These are phyloP conservation scores for Isurus oxyrinchus DNA, from an alignment of 2,113 vertebrate species.

Conservation along the genomic window DNA sequence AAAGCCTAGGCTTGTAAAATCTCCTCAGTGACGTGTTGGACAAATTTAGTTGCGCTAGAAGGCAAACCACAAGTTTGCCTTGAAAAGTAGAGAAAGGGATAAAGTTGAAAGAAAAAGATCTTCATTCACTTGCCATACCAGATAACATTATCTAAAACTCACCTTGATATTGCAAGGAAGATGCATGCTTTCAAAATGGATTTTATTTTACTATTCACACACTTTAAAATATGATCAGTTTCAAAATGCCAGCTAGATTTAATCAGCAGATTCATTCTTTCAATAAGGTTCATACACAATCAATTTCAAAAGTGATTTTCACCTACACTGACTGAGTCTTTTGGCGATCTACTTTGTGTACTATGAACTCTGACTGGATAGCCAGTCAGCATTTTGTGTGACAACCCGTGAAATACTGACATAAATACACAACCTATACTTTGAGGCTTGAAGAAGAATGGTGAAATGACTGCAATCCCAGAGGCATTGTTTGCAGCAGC, in stretches of 20 bases:
- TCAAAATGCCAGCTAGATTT: background rate
- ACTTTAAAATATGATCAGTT: background rate
- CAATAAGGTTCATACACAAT: background rate
- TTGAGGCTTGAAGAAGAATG: slow-evolving; percentile 78
- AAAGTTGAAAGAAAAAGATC: background rate
- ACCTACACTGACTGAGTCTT: background rate
- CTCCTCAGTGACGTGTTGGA: background rate
- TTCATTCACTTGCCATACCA: background rate
- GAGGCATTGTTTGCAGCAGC: slow-evolving; percentile 67
- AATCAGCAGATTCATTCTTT: background rate
- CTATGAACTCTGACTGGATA: background rate
- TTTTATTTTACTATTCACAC: background rate
- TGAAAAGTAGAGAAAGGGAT: background rate
- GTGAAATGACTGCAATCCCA: slow-evolving; percentile 80
- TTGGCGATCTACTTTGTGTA: background rate
- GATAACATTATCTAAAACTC: background rate
- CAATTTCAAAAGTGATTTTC: background rate
- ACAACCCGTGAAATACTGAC: background rate
- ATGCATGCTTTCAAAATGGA: background rate
- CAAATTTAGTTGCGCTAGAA: background rate
- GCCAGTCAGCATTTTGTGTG: background rate
- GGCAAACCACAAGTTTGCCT: background rate
- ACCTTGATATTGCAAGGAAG: background rate
- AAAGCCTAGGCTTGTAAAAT: background rate
- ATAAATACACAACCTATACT: slow-evolving; percentile 58